Evolutionary conservation across 2,113 vertebrate species (phyloP).

Genomic region (Lichenostomus cassidix): DNA sequence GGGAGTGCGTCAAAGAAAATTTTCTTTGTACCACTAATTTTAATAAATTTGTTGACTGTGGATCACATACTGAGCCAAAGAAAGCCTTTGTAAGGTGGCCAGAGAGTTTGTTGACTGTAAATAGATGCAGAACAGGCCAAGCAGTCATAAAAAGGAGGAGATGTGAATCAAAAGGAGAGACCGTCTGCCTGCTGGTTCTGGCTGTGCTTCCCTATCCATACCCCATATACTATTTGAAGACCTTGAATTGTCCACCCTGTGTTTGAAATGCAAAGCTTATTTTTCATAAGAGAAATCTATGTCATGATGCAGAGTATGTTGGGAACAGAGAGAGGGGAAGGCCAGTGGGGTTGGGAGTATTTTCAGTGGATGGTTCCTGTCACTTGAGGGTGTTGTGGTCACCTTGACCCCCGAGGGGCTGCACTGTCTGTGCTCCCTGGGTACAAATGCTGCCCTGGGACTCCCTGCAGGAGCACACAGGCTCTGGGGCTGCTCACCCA

Average conservation of each 20-base stretch:
- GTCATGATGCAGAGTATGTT: rapidly evolving
- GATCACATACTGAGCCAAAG: not conserved
- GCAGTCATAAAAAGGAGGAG: not conserved
- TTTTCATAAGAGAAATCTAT: not conserved
- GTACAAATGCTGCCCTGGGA: not conserved
- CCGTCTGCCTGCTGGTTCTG: not conserved
- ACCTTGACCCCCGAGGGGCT: rapidly evolving
- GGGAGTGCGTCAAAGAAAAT: not conserved
- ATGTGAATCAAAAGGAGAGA: not conserved
- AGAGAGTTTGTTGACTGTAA: not conserved
- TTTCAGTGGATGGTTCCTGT: not conserved
- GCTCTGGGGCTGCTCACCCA: not conserved
- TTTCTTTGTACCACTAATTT: not conserved
- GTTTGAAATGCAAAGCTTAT: not conserved
- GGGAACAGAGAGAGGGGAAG: not conserved
- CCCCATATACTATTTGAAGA: not conserved
- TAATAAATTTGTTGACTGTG: not conserved
- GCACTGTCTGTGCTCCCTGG: not conserved
- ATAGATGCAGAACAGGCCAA: not conserved
- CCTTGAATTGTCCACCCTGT: not conserved
- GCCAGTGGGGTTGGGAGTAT: not conserved
- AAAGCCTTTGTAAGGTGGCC: not conserved
- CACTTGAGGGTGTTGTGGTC: not conserved
- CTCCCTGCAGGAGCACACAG: not conserved
- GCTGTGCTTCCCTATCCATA: not conserved